phyloP scores from a whole-genome alignment of 2,113 vertebrate genomes.

The Oreotrochilus melanogaster region DNA sequence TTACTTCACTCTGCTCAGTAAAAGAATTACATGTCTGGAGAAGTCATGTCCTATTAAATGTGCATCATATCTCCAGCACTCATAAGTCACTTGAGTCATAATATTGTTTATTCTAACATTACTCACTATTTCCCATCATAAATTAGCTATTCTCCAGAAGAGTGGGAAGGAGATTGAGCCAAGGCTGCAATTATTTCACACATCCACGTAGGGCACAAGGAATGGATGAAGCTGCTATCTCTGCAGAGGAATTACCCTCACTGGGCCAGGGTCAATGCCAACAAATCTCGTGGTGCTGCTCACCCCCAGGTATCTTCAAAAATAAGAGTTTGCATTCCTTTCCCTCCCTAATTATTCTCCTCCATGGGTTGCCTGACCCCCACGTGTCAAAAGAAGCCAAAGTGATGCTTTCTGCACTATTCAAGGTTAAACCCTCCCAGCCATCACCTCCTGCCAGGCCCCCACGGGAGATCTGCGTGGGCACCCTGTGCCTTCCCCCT shows the following conservation, averaged over 20 bases:
- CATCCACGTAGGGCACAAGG: constrained; percentile 47
- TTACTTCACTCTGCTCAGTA: constrained; percentile 63
- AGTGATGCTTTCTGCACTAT: neutral
- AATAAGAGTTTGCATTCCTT: constrained; percentile 53
- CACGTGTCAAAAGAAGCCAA: constrained; percentile 10
- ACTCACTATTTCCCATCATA: constrained; percentile 68
- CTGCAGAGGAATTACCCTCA: constrained; percentile 39
- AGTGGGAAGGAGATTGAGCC: constrained; percentile 45
- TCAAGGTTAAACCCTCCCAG: constrained; percentile 57
- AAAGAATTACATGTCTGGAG: constrained; percentile 72
- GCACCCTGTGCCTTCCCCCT: neutral
- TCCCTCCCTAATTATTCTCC: constrained; percentile 59
- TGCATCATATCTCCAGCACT: constrained; percentile 62
- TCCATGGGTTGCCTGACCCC: constrained; percentile 42
- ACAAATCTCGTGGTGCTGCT: constrained; percentile 58
- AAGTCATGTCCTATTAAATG: constrained; percentile 72
- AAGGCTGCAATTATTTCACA: constrained; percentile 42
- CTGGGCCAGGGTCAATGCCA: constrained; percentile 46
- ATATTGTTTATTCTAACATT: constrained; percentile 77
- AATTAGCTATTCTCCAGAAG: constrained; percentile 65
- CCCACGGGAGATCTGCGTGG: constrained; percentile 16
- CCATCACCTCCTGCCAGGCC: constrained; percentile 11
- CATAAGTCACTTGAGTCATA: constrained; percentile 68
- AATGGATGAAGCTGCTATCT: constrained; percentile 49
- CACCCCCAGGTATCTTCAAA: constrained; percentile 55